Evolutionary conservation across 2,888 invertebrate species (phyloP).

Genomic region (Tetragnatha montana): DNA sequence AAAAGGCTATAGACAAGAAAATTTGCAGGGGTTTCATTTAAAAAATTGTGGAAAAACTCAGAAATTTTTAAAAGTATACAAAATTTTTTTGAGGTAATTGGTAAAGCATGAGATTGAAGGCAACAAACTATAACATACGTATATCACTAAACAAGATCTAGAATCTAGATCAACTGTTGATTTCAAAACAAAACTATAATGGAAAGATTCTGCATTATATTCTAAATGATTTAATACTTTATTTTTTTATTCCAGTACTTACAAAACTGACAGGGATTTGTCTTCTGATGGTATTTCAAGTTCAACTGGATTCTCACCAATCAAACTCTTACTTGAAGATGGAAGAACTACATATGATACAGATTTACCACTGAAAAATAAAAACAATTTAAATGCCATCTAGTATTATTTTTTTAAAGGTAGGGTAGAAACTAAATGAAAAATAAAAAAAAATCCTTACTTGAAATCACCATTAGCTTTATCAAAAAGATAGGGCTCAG

Average conservation of each 20-base stretch:
- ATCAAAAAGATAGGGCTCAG: neutral
- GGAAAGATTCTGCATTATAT: too few relatives aligned
- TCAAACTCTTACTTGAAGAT: slow-evolving; percentile 19
- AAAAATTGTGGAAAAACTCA: too few relatives aligned
- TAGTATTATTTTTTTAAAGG: neutral
- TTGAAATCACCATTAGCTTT: slow-evolving; percentile 46
- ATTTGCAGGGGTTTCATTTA: too few relatives aligned
- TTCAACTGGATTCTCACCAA: slow-evolving; percentile 40
- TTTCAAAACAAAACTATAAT: too few relatives aligned
- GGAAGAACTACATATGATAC: slow-evolving; percentile 60
- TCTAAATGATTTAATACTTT: neutral
- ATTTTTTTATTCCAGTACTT: slow-evolving; percentile 13
- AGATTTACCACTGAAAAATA: slow-evolving; percentile 44
- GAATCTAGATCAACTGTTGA: too few relatives aligned
- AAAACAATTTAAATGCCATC: neutral
- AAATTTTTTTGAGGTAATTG: too few relatives aligned
- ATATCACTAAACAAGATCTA: too few relatives aligned
- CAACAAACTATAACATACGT: too few relatives aligned
- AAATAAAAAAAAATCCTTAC: slow-evolving; percentile 11
- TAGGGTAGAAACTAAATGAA: neutral
- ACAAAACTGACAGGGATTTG: slow-evolving; percentile 26
- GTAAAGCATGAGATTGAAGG: too few relatives aligned
- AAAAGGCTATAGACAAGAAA: too few relatives aligned
- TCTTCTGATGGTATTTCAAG: neutral
- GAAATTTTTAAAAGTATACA: too few relatives aligned